Conservation (phyloP, 2,113 vertebrate genomes). For the Mormyrus iriodes region DNA sequence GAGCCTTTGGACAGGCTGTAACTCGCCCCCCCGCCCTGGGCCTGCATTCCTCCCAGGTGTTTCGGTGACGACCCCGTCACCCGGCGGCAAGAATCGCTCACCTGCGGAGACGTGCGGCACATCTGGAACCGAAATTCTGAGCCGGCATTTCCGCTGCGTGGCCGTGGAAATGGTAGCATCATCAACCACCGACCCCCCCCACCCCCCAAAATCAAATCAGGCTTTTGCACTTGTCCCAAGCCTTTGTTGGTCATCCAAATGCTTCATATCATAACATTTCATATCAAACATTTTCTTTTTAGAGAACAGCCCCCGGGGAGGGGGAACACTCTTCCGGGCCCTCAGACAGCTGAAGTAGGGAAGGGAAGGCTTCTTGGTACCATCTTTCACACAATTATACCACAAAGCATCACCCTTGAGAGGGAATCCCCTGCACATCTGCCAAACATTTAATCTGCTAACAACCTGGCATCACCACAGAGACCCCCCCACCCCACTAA, state of each 20-base stretch:
- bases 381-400: slow-evolving; percentile 17
- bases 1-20: not conserved
- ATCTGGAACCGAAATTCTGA: slow-evolving; percentile 63
- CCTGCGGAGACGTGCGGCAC: slow-evolving; percentile 46
- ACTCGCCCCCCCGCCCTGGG: not conserved
- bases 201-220: not conserved
- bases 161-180: slow-evolving; percentile 37
- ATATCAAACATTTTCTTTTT: not conserved
- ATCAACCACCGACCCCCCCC: not conserved
- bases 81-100: not conserved
- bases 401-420: slow-evolving; percentile 6
- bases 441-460: slow-evolving; percentile 28
- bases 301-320: not conserved
- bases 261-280: not conserved
- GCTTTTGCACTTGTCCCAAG: not conserved
- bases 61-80: slow-evolving; percentile 10
- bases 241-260: not conserved
- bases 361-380: not conserved
- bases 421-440: slow-evolving; percentile 26
- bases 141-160: slow-evolving; percentile 32
- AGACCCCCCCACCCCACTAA: not conserved
- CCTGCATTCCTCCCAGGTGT: slow-evolving; percentile 26
- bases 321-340: not conserved
- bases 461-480: not conserved
- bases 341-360: not conserved